phyloP scores from a whole-genome alignment of 2,797 vertebrate species.

The Enteromius unitaeniatus region DNA sequence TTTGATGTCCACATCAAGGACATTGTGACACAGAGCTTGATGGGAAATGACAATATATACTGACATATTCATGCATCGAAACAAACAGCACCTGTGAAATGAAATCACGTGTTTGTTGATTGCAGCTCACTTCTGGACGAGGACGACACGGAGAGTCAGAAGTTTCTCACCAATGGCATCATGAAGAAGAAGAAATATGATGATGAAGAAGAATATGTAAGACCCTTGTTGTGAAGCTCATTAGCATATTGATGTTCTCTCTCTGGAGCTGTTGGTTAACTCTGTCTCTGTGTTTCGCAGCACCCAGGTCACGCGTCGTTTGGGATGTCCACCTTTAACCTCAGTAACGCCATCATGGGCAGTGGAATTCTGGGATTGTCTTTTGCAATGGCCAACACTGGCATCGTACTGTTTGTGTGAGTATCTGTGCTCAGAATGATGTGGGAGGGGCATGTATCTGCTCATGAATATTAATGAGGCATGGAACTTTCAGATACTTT shows the following conservation, averaged over 20 bases:
- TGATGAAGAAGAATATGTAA: conserved; percentile 94
- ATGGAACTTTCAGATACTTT: not conserved
- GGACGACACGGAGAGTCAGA: conserved; percentile 87
- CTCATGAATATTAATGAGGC: not conserved
- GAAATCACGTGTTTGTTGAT: not conserved
- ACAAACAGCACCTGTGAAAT: not conserved
- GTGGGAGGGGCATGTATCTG: not conserved
- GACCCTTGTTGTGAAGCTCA: not conserved
- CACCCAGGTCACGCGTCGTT: conserved; percentile 91
- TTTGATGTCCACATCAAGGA: not conserved
- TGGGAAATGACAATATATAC: not conserved
- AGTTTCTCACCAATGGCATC: conserved; percentile 91
- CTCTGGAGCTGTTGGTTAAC: not conserved
- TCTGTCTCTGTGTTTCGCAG: conserved; percentile 71
- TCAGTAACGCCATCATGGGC: conserved; percentile 99
- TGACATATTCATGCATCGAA: not conserved
- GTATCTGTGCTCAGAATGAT: conserved; percentile 9
- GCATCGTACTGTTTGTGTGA: conserved; percentile 94
- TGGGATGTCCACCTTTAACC: conserved; percentile 95
- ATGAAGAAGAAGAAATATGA: conserved; percentile 89
- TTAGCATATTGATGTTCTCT: not conserved
- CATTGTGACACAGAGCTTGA: not conserved
- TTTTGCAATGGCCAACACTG: conserved; percentile 97
- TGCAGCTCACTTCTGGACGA: conserved; percentile 84
- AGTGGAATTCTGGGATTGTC: conserved; percentile 96